Evolutionary conservation across 2,797 vertebrate species (phyloP).

Genomic region (Borostomias antarcticus): DNA sequence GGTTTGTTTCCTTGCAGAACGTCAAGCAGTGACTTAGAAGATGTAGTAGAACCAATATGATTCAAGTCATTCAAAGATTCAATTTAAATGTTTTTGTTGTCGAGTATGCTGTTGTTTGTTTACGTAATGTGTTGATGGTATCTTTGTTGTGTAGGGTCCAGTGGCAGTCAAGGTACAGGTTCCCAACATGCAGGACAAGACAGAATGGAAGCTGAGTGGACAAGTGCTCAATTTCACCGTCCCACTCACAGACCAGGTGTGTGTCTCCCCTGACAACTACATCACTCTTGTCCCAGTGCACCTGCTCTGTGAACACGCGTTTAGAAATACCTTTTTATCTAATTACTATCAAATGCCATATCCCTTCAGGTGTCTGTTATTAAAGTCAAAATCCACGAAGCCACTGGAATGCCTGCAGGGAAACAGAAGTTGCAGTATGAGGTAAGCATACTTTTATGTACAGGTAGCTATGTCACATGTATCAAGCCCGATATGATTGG

Average conservation of each 20-base stretch:
- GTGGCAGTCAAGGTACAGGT: slow-evolving; percentile 98
- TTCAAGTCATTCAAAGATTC: background rate
- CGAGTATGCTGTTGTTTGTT: background rate
- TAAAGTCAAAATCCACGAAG: slow-evolving; percentile 99
- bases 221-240: slow-evolving; percentile 95
- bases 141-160: slow-evolving; percentile 71
- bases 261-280: background rate
- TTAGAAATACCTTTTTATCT: background rate
- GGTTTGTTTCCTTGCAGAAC: slow-evolving; percentile 64
- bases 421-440: slow-evolving; percentile 98
- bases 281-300: background rate
- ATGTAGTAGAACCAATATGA: background rate
- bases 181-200: slow-evolving; percentile 99
- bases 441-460: slow-evolving; percentile 70
- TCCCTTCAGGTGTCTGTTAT: slow-evolving; percentile 92
- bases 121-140: background rate
- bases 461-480: background rate
- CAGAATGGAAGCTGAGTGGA: slow-evolving; percentile 96
- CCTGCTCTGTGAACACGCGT: background rate
- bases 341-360: slow-evolving; percentile 27
- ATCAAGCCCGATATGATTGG: background rate
- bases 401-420: slow-evolving; percentile 97
- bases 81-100: background rate
- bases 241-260: slow-evolving; percentile 95
- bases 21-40: background rate